Evolutionary conservation across 2,888 invertebrate species (phyloP).

Genomic region (Melieria crassipennis): DNA sequence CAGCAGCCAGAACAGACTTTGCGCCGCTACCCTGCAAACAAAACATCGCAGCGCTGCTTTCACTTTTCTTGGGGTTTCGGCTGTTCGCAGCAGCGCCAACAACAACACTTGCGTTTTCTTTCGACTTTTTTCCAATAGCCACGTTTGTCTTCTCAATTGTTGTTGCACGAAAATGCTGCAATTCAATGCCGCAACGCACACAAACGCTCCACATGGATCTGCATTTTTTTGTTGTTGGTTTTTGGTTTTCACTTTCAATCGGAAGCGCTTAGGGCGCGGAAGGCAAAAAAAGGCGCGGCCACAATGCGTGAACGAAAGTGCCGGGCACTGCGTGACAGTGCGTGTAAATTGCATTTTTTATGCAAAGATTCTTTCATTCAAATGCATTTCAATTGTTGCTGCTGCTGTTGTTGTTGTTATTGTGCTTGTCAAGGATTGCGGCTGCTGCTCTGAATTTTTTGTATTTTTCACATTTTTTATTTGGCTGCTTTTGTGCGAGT

Average conservation of each 20-base stretch:
- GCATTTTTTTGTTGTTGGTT: neutral
- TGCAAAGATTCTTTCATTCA: neutral
- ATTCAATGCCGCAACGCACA: neutral
- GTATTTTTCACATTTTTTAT: too few relatives aligned
- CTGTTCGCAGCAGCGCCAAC: neutral
- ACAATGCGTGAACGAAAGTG: neutral
- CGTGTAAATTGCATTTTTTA: slow-evolving; percentile 6
- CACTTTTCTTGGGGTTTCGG: neutral
- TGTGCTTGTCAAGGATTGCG: neutral
- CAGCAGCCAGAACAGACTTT: neutral
- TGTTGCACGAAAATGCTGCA: slow-evolving; percentile 1
- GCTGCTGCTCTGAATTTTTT: too few relatives aligned
- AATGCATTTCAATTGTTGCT: neutral
- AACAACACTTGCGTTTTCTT: neutral
- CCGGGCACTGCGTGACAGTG: neutral
- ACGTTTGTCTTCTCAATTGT: neutral
- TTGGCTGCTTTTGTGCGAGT: too few relatives aligned
- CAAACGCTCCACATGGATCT: neutral
- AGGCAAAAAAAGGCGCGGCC: neutral
- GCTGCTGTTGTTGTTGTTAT: neutral
- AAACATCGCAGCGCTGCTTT: slow-evolving; percentile 8
- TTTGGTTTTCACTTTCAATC: slow-evolving; percentile 2
- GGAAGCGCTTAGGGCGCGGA: neutral
- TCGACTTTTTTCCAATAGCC: neutral
- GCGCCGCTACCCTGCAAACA: neutral